Evolutionary conservation across 1,140 invertebrate species (phyloP), one percentile per base, ranked within the genome.

Genomic region (Psilanteris sp.): DNA sequence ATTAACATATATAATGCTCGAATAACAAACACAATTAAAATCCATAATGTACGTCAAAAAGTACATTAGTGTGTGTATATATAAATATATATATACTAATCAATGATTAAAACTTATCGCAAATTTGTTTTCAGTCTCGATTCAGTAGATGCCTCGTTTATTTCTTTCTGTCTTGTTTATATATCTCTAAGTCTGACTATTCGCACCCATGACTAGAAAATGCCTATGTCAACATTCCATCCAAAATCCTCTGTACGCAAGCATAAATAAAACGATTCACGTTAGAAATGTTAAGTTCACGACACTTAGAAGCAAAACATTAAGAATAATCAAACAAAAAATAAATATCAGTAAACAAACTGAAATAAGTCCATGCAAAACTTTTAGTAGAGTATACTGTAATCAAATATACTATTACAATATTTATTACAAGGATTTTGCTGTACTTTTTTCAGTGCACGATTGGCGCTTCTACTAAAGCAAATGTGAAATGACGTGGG

Each of bases 231-330:
- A 62, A 62, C 68, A 72, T 72, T 72, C 68, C 68, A 62, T 72
- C 68, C 68, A 72, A 72, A 62, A 72, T 72, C 68, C 68, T 72
- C 68, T 72, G 68, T 62, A 62, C 57, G 68, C 48, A 72, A 62
- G 68, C 68, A 72, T 32, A 62, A 62, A 68, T 55, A 72, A 72
- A 62, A 72, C 46, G 46, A 13, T 55, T 61, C 20, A 54, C 32
- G 48, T 72, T 72, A 72, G 68, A 72, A 72, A 71, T 61, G 16
- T 27, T 34, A 50, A 43, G 26, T 52, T 36, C 43, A 34, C 11
- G 36, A 70, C 66, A 70, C 34, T 52, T 46, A 52, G 37, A 59
- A 59, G 44, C 37, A 44, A 9, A 52, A 70, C 44, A 70, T 34
- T 52, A 27, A 70, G 22, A 10, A 66, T 59, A n/a, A 20, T 11